These are phyloP conservation scores for Geopemphigus sp. DNA, from an alignment of 1,140 invertebrate species.

Conservation along the genomic window DNA sequence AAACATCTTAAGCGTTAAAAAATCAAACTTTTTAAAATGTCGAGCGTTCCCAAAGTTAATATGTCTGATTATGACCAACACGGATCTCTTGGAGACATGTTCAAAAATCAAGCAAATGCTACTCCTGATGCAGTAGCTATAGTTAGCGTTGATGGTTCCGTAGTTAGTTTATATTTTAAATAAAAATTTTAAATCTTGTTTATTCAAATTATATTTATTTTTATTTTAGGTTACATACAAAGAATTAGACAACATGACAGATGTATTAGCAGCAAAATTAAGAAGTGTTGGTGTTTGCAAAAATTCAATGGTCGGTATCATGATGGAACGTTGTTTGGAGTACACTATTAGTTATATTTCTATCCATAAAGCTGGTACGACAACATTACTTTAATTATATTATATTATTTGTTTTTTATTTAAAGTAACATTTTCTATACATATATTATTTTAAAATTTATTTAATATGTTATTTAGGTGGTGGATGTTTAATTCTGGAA, in stretches of 20 bases:
- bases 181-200: neutral
- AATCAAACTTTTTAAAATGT: slow-evolving; percentile 3
- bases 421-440: neutral
- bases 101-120: slow-evolving; percentile 51
- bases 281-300: slow-evolving; percentile 48
- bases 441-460: slow-evolving; percentile 3
- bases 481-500: slow-evolving; percentile 57
- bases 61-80: slow-evolving; percentile 53
- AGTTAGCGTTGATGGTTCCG: slow-evolving; percentile 47
- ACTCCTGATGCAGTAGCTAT: slow-evolving; percentile 52
- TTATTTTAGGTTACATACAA: slow-evolving; percentile 47
- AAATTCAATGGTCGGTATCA: slow-evolving; percentile 56
- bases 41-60: slow-evolving; percentile 36
- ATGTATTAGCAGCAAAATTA: slow-evolving; percentile 51
- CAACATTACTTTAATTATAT: neutral
- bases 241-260: slow-evolving; percentile 52
- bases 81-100: slow-evolving; percentile 53
- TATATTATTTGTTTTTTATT: neutral
- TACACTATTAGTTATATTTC: slow-evolving; percentile 58
- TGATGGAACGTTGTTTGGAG: slow-evolving; percentile 57
- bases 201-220: slow-evolving; percentile 11
- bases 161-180: slow-evolving; percentile 34
- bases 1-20: neutral
- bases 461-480: slow-evolving; percentile 47
- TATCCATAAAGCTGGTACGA: slow-evolving; percentile 57